Base-by-base conservation (phyloP, 2,797 vertebrate species). In the Acridotheres tristis region DNA sequence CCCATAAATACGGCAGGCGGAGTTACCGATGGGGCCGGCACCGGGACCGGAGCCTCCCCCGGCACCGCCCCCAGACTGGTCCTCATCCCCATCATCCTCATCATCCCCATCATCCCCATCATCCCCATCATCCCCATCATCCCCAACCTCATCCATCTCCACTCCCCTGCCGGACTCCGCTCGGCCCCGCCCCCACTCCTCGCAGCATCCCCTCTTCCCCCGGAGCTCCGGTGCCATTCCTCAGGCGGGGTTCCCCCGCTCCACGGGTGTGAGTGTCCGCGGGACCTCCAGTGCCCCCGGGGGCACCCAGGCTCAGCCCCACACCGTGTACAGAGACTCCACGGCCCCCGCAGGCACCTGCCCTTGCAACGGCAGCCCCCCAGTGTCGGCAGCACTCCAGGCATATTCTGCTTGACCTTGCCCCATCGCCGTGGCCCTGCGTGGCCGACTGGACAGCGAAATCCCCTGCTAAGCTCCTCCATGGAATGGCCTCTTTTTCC, bases 1-100 rank as follows among this genome's bases (percentile, higher is more conserved):
- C 53, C n/a, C 67, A 84, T 91, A 87, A 93, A 91, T 93, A 89
- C 57, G 43, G 85, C 90, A 79, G 69, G 79, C 89, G 83, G 85
- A 85, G 90, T 73, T 79, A 63, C 42, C 26, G 63, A 48, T n/a
- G 78, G 63, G 75, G 75, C 82, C 72, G 68, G 93, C 40, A 81
- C 55, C 30, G 68, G 93, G 40, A 81, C 62, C 40, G 55, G 89
- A 94, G 89, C 74, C 61, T 13, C 51, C 88, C 58, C 80, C 40
- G 45, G 95, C 72, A 6, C 84, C 91, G 74, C 68, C 71, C 78
- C 79, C 75, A 55, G 57, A 30, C 25, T 30, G 30, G 30, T 86
- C n/a, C 72, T 13, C 54, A 51, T 57, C 61, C 43, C 16, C 68
- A 36, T 36, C 55, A 20, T 59, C 42, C 47, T 23, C 47, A 48